phyloP scores from a whole-genome alignment of 2,888 invertebrate species.

The Hofmannophila pseudospretella region DNA sequence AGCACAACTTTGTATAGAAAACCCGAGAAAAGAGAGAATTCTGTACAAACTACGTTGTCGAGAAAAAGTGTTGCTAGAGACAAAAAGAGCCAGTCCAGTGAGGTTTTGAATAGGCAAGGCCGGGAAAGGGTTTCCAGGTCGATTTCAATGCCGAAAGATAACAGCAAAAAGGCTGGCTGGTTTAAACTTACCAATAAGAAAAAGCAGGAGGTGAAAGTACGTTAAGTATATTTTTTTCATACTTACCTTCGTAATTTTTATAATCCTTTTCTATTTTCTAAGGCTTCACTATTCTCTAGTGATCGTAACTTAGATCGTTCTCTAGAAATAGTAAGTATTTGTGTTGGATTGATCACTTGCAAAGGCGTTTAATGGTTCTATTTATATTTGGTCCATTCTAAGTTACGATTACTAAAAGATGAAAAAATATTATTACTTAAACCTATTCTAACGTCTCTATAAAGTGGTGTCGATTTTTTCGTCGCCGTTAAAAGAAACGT shows the following conservation, averaged over 20 bases:
- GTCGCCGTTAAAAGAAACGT: too few species aligned
- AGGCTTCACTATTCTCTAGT: not conserved
- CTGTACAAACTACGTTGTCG: slow-evolving; percentile 43
- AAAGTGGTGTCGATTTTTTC: too few species aligned
- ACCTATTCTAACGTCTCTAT: not conserved
- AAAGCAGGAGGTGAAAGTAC: slow-evolving; percentile 63
- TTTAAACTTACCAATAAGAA: slow-evolving; percentile 79
- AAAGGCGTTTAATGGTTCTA: too few species aligned
- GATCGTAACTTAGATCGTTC: not conserved
- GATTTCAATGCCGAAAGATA: slow-evolving; percentile 85
- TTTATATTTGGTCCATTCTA: too few species aligned
- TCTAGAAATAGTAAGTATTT: too few species aligned
- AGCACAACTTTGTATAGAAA: slow-evolving; percentile 62
- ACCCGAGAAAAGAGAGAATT: slow-evolving; percentile 56
- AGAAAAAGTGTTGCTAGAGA: slow-evolving; percentile 59
- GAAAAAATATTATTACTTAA: not conserved
- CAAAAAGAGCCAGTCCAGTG: slow-evolving; percentile 80
- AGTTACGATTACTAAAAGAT: not conserved
- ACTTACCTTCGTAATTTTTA: not conserved
- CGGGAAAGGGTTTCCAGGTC: slow-evolving; percentile 79
- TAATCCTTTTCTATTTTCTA: not conserved
- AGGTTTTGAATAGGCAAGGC: slow-evolving; percentile 76
- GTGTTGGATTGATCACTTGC: too few species aligned
- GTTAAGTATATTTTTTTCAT: slow-evolving; percentile 25
- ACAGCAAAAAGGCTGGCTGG: slow-evolving; percentile 85